A percentile compares a stretch with the other conserved stretches of the same genome.
phyloP scores from a whole-genome alignment of 2,888 invertebrate genomes.

The Leptopilina myrica region DNA sequence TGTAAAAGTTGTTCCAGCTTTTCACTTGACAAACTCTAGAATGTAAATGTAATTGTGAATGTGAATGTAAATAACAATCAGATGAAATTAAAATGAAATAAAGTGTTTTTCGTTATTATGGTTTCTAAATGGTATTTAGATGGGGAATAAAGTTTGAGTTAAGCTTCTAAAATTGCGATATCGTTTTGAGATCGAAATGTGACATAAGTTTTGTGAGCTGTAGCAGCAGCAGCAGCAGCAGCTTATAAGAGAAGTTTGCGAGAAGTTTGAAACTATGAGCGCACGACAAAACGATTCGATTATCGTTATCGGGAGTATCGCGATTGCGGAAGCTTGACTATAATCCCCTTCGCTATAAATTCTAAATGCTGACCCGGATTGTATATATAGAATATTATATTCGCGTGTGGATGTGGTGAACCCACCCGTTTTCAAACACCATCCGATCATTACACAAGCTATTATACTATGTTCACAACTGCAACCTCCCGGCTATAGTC shows the following conservation, averaged over 20 bases:
- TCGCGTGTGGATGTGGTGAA: conserved; percentile 34
- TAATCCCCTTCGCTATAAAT: conserved; percentile 38
- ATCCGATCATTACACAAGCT: conserved; percentile 55
- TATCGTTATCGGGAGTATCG: conserved; percentile 30
- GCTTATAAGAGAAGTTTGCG: neutral
- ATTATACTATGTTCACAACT: conserved; percentile 58
- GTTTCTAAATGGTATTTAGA: neutral
- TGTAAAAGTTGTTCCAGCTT: too few species aligned
- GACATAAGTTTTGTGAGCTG: conserved; percentile 1
- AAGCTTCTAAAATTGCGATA: conserved; percentile 14
- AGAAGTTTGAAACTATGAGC: neutral
- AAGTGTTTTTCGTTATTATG: neutral
- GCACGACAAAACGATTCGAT: conserved; percentile 34
- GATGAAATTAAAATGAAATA: neutral
- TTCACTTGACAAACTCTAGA: too few species aligned
- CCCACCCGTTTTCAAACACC: conserved; percentile 42
- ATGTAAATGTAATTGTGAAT: too few species aligned
- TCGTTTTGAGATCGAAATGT: conserved; percentile 5
- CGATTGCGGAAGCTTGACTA: conserved; percentile 34
- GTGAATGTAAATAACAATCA: neutral
- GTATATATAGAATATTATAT: conserved; percentile 23
- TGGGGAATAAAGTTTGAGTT: conserved; percentile 10
- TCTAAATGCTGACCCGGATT: conserved; percentile 43
- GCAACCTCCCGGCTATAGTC: conserved; percentile 51
- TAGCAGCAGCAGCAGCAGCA: neutral